Conservation (phyloP, 2,113 vertebrate species). For the Mus spicilegus region DNA sequence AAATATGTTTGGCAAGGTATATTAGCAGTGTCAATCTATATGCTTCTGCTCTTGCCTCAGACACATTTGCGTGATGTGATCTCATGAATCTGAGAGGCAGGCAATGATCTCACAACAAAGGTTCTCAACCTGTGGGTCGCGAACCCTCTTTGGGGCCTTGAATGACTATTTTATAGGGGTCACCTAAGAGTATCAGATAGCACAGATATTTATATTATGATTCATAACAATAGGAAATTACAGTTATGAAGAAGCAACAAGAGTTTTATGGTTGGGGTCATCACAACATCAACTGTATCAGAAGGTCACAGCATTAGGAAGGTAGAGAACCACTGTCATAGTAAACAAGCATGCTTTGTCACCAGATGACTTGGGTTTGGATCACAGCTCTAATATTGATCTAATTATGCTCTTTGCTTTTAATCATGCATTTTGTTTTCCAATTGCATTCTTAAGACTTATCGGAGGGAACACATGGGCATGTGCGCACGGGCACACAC, state of each 20-base stretch:
- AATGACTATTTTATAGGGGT: background rate
- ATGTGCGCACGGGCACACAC: no score
- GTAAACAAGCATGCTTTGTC: background rate
- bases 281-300: no score
- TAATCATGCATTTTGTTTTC: background rate
- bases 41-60: background rate
- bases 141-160: no score
- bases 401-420: background rate
- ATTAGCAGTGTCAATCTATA: background rate
- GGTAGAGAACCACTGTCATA: background rate
- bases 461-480: no score
- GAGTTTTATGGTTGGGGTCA: background rate
- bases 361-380: background rate
- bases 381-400: background rate
- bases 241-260: background rate
- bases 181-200: background rate
- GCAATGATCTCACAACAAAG: conserved; percentile 2
- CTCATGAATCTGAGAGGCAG: background rate
- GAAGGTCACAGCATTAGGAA: background rate
- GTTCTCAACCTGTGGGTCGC: background rate
- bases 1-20: background rate
- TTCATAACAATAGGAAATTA: background rate
- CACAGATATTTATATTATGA: background rate
- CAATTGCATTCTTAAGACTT: background rate
- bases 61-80: background rate